phyloP scores from a whole-genome alignment of 2,113 vertebrate genomes.

The Thinocorus orbignyianus region DNA sequence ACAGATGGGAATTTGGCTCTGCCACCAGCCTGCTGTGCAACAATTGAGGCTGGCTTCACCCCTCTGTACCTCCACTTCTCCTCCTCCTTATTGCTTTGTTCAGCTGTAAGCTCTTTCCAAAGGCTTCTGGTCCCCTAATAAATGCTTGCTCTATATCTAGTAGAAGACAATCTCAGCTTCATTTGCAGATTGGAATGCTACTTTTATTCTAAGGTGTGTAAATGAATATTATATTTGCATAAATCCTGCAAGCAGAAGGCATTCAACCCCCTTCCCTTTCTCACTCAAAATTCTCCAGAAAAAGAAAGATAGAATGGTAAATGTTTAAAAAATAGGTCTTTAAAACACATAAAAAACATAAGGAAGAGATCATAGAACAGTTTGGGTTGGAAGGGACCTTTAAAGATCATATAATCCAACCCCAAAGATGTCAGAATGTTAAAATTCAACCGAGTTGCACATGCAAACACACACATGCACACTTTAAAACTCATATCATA shows the following conservation, averaged over 20 bases:
- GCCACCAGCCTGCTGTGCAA: neutral
- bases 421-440: neutral
- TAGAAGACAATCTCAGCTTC: neutral
- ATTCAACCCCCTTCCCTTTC: neutral
- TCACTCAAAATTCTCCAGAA: neutral
- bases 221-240: accelerated
- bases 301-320: neutral
- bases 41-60: neutral
- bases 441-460: constrained; percentile 22
- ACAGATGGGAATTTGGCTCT: neutral
- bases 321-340: neutral
- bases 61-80: neutral
- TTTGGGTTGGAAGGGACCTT: neutral
- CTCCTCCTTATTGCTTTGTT: neutral
- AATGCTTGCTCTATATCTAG: neutral
- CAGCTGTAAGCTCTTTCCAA: neutral
- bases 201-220: neutral
- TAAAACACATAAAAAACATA: neutral
- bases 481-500: constrained; percentile 65
- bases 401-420: neutral
- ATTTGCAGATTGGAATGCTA: neutral
- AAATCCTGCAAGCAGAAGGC: neutral
- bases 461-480: neutral
- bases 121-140: neutral
- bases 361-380: neutral